Evolutionary conservation across 2,888 invertebrate species (phyloP), one percentile per base, ranked within the genome.

Genomic region (Leptinotarsa peninsularis): DNA sequence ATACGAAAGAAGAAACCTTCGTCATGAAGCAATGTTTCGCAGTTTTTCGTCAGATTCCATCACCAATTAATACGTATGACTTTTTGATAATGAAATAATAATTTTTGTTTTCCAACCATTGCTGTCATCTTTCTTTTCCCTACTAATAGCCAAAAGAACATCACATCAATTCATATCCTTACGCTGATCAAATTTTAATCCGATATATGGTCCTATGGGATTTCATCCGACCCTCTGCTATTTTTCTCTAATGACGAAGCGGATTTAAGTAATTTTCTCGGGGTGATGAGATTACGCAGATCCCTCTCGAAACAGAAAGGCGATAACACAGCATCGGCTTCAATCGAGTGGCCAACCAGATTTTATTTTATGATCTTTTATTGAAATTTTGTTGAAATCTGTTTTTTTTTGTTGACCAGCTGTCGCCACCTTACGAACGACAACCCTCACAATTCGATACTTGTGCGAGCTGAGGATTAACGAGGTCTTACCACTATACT

Each of bases 161-260:
- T 71, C 54, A 56, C 73, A 73, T 73, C 52, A 71, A 75, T 67
- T 72, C 72, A 68, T 60, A 72, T 72, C 67, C 49, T 66, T 67
- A 13, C 66, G 70, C n/a, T 74, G 54, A 73, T 77, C 58, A 58
- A 71, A 69, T 76, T 76, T 75, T 73, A 76, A 77, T 74, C 76
- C 68, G 67, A 79, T 74, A 67, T 66, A 70, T 49, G 52, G 69
- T 77, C 78, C 75, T 76, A 33, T 21, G 74, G 72, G 78, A 76
- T 49, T 67, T 56, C 52, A 72, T 52, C 72, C 74, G 66, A 72
- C 74, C 77, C 74, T 68, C 77, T 52, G 54, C 58, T 80, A 67
- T 77, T 79, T 58, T 77, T 73, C 74, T 72, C 76, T 80, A 80
- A 80, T 80, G 80, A 80, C 71, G 66, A 71, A 80, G 79, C 78